A percentile compares a stretch with the other conserved stretches of the same genome.
Conservation (phyloP, 2,113 vertebrate species). For the Gobiocypris rarus region DNA sequence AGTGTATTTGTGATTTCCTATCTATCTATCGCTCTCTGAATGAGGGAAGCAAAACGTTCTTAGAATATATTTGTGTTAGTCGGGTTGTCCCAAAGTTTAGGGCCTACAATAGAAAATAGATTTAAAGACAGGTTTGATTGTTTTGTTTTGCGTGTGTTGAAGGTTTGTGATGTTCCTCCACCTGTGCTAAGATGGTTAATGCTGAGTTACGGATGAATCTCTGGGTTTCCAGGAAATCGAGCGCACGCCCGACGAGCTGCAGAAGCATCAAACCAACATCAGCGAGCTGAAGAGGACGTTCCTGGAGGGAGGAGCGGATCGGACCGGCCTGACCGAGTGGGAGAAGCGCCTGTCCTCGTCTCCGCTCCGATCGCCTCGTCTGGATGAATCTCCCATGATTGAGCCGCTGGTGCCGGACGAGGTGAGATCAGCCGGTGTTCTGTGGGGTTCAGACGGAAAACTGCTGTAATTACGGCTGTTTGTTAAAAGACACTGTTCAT, state of each 20-base stretch:
- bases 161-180: too few relatives aligned
- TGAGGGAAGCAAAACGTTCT: too few relatives aligned
- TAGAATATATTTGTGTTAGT: too few relatives aligned
- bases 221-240: slow-evolving; percentile 62
- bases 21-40: too few relatives aligned
- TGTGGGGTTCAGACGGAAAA: background rate
- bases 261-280: slow-evolving; percentile 90
- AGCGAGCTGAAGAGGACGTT: slow-evolving; percentile 93
- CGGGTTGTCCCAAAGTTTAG: too few relatives aligned
- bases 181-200: too few relatives aligned
- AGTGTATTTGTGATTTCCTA: too few relatives aligned
- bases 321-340: slow-evolving; percentile 86
- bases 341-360: slow-evolving; percentile 93
- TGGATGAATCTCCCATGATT: slow-evolving; percentile 95
- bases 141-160: too few relatives aligned
- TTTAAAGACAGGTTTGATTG: too few relatives aligned
- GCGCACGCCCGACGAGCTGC: slow-evolving; percentile 85
- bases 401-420: slow-evolving; percentile 93
- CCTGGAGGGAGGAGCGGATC: slow-evolving; percentile 87
- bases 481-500: background rate
- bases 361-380: slow-evolving; percentile 82
- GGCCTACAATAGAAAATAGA: too few relatives aligned
- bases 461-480: slow-evolving; percentile 12
- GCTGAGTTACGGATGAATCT: background rate
- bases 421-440: slow-evolving; percentile 71